Base-by-base conservation (phyloP, 1,140 invertebrate species). In the Hyposmocoma kahamanoa region DNA sequence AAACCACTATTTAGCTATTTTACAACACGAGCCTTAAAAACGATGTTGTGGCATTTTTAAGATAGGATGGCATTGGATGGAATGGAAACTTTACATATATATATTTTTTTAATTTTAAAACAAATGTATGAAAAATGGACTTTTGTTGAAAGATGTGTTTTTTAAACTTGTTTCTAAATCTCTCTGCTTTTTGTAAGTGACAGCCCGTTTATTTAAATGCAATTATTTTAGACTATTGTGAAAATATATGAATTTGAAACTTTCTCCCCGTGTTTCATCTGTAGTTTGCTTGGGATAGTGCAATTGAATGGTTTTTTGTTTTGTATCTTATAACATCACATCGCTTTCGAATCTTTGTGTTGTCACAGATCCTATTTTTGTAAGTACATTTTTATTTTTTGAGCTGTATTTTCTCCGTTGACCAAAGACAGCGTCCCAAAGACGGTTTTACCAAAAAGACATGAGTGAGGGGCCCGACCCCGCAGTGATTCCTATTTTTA, bases 161-260 rank as follows among this genome's bases (percentile, higher is more conserved):
- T n/a, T n/a, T n/a, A n/a, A n/a, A n/a, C n/a, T 30, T n/a, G 28
- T 38, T 38, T 38, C 13, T 38, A 38, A 17, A 6, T 41, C 4
- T 20, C n/a, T 41, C 38, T 17, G n/a, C n/a, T 36, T 2, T 65
- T 63, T 65, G 56, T 62, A 66, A 54, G 57, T 49, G 55, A 42
- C 42, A 47, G 48, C 62, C 63, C 46, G 32, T 42, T 62, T 67
- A 65, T 72, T 72, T n/a, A 49, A 53, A 50, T 54, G 57, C 57
- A 58, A 61, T 69, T 67, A 67, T 69, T 78, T 77, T 73, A 72
- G 72, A 82, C 59, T 77, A 77, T 75, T 77, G 73, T 81, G 77
- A 62, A 76, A 59, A 72, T 72, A 84, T 84, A 80, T 79, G 74
- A 77, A 82, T 84, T 84, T 78, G 70, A 80, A 82, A 80, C 68